Conservation (phyloP, 2,113 vertebrate species). For the Archilochus colubris region DNA sequence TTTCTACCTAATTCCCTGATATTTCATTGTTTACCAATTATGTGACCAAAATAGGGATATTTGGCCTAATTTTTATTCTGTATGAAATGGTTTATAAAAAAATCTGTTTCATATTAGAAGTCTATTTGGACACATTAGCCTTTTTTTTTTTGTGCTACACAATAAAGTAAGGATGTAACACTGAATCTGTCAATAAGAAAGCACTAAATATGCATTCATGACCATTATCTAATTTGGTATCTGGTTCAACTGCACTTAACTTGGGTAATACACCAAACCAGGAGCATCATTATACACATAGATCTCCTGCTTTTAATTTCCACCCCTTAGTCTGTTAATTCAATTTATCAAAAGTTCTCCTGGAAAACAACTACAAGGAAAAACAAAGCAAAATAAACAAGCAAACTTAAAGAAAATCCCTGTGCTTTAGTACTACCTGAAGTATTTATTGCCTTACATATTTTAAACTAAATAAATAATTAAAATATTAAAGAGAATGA, state of each 20-base stretch:
- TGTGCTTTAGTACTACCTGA: not conserved
- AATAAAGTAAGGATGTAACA: not conserved
- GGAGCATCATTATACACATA: not conserved
- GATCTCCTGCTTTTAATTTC: not conserved
- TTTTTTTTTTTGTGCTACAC: not conserved
- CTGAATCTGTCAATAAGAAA: not conserved
- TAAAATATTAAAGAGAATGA: slow-evolving; percentile 1
- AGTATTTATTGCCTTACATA: slow-evolving; percentile 27
- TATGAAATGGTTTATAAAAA: not conserved
- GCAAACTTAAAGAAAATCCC: not conserved
- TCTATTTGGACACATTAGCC: not conserved
- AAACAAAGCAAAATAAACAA: too few relatives aligned
- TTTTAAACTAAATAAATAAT: slow-evolving; percentile 33
- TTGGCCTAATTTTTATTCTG: not conserved
- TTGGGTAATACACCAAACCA: not conserved
- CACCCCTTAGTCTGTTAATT: not conserved
- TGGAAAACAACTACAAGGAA: not conserved
- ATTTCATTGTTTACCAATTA: not conserved
- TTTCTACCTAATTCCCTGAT: not conserved
- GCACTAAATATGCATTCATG: not conserved
- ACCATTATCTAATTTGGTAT: not conserved
- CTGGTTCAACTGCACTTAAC: not conserved
- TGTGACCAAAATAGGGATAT: not conserved
- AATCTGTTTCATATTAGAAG: not conserved
- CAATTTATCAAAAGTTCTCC: not conserved